Conservation (phyloP, 1,140 invertebrate genomes). For the Solenopsis invicta region DNA sequence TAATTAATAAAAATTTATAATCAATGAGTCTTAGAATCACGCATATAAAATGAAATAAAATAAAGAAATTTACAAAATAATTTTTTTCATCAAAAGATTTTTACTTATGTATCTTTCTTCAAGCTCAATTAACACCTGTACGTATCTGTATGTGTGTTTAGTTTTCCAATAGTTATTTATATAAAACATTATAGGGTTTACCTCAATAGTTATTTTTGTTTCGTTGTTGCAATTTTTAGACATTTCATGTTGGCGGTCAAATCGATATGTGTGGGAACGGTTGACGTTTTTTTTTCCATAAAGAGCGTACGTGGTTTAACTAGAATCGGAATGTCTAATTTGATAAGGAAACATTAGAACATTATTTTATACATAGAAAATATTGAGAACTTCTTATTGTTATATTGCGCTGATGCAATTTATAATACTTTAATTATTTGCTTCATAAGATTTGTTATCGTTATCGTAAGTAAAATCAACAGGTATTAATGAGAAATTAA, state of each 20-base stretch:
- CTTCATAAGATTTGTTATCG: slow-evolving; percentile 7
- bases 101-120: neutral
- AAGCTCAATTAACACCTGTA: neutral
- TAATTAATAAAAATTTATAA: neutral
- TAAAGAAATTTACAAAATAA: neutral
- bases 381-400: neutral
- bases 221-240: neutral
- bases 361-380: slow-evolving; percentile 2
- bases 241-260: slow-evolving; percentile 5
- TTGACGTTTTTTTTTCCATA: neutral
- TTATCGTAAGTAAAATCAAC: neutral
- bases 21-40: neutral
- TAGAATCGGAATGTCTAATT: neutral
- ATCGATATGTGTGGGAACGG: slow-evolving; percentile 7
- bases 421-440: slow-evolving; percentile 27
- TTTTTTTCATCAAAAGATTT: neutral
- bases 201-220: neutral
- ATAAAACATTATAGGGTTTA: neutral
- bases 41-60: neutral
- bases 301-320: neutral
- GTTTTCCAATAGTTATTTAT: neutral
- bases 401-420: slow-evolving; percentile 36
- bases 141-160: neutral
- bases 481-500: neutral
- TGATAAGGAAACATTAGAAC: slow-evolving; percentile 2